phyloP scores from a whole-genome alignment of 2,797 vertebrate species.

The Alectoris magna region DNA sequence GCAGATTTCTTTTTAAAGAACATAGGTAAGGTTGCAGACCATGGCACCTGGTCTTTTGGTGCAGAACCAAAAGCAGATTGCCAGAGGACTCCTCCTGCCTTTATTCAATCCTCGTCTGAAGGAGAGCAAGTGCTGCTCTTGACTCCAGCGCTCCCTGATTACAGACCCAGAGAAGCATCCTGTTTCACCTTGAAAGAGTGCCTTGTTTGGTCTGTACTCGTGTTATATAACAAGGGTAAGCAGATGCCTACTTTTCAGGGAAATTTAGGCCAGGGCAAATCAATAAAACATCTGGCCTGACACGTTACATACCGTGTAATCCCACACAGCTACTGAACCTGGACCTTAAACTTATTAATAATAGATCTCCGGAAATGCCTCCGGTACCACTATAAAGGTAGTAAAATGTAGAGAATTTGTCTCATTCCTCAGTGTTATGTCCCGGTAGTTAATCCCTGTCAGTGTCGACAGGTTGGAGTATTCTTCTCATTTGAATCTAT shows the following conservation, averaged over 20 bases:
- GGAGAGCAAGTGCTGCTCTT: background rate
- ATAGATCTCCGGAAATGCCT: background rate
- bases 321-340: background rate
- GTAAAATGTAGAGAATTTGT: background rate
- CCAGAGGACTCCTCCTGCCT: background rate
- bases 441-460: background rate
- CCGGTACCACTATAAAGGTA: background rate
- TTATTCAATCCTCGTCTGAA: background rate
- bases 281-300: constrained; percentile 2
- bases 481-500: background rate
- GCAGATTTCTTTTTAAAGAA: background rate
- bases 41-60: background rate
- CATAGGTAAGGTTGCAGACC: background rate
- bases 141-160: background rate
- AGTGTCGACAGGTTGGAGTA: background rate
- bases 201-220: background rate
- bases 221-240: background rate
- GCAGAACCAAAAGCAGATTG: background rate
- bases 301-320: background rate
- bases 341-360: background rate
- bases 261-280: constrained; percentile 26
- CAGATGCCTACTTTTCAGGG: constrained; percentile 28
- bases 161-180: background rate
- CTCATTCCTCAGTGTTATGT: background rate
- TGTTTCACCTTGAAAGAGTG: background rate